phyloP scores from a whole-genome alignment of 2,113 vertebrate genomes.

The Tetraodon nigroviridis region DNA sequence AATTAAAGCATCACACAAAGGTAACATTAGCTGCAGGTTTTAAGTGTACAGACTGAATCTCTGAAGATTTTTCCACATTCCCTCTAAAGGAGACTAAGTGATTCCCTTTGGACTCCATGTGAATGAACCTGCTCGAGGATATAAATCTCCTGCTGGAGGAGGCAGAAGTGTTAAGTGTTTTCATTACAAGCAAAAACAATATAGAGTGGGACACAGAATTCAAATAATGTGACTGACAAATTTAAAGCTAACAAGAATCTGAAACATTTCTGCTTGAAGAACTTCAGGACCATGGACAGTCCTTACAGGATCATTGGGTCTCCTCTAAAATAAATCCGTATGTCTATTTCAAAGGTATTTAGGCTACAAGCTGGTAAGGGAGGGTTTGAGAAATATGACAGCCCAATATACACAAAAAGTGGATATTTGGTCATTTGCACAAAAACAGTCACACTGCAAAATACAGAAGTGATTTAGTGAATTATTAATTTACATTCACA shows the following conservation, averaged over 20 bases:
- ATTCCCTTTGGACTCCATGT: constrained; percentile 30
- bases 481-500: constrained; percentile 3
- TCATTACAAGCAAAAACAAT: not conserved
- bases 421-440: too few species aligned
- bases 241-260: too few species aligned
- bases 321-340: too few species aligned
- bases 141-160: constrained; percentile 10
- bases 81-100: constrained; percentile 33
- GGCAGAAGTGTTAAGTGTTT: not conserved
- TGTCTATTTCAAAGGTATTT: too few species aligned
- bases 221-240: too few species aligned
- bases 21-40: constrained; percentile 17
- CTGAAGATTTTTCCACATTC: constrained; percentile 23
- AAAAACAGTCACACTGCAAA: constrained; percentile 1
- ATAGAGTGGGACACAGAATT: not conserved
- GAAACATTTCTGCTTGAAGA: too few species aligned
- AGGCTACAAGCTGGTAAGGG: too few species aligned
- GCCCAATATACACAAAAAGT: too few species aligned
- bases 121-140: constrained; percentile 14
- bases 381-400: too few species aligned
- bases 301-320: not conserved
- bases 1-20: not conserved
- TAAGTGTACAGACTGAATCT: constrained; percentile 42
- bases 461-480: not conserved
- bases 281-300: constrained; percentile 46